Percentiles rank a stretch among this genome's conserved stretches.
These are phyloP conservation scores for Apamea crenata DNA, from an alignment of 2,888 invertebrate species.

Conservation along the genomic window DNA sequence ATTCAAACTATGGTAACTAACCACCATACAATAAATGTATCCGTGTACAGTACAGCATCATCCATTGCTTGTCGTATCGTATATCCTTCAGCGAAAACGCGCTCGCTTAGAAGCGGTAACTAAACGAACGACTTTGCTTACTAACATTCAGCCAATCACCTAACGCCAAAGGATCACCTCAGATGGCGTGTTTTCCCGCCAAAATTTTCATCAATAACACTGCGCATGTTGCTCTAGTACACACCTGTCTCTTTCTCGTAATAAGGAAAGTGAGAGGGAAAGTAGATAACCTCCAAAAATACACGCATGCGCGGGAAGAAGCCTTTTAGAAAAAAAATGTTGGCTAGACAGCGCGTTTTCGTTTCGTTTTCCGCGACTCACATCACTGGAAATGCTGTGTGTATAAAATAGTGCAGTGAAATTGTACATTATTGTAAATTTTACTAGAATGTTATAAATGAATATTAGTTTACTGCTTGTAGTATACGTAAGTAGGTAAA, in stretches of 20 bases:
- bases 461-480: slow-evolving; percentile 47
- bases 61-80: slow-evolving; percentile 30
- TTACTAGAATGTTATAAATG: slow-evolving; percentile 61
- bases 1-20: slow-evolving; percentile 26
- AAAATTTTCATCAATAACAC: slow-evolving; percentile 86
- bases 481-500: slow-evolving; percentile 58
- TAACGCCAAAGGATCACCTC: slow-evolving; percentile 52
- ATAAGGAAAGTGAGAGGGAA: slow-evolving; percentile 72
- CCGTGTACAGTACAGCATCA: not conserved
- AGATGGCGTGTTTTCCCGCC: slow-evolving; percentile 81
- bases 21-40: slow-evolving; percentile 26
- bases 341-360: slow-evolving; percentile 67
- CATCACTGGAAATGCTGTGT: slow-evolving; percentile 72
- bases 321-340: slow-evolving; percentile 63
- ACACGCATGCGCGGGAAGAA: slow-evolving; percentile 82
- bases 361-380: slow-evolving; percentile 68
- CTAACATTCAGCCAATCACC: slow-evolving; percentile 59
- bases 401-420: slow-evolving; percentile 68
- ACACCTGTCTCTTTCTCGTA: slow-evolving; percentile 72
- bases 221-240: slow-evolving; percentile 84
- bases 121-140: slow-evolving; percentile 27
- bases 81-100: slow-evolving; percentile 3
- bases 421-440: slow-evolving; percentile 63
- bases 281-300: slow-evolving; percentile 79
- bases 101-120: slow-evolving; percentile 15